Evolutionary conservation across 2,888 invertebrate species (phyloP).

Genomic region (Tinea pellionella): DNA sequence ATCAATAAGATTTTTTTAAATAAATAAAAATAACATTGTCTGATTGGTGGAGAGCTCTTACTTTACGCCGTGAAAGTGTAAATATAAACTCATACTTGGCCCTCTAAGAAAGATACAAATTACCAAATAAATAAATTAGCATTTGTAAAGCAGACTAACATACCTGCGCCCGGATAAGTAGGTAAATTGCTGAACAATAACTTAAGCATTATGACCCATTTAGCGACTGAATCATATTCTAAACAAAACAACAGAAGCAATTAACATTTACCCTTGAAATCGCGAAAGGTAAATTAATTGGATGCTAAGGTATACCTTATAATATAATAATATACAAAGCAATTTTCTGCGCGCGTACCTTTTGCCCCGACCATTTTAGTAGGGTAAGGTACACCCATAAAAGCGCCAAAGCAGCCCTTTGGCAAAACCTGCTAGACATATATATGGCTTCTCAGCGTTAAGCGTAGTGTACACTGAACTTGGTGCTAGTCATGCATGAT

Average conservation of each 20-base stretch:
- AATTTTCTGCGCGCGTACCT: background rate
- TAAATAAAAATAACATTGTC: no score
- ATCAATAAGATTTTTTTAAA: no score
- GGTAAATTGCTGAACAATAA: no score
- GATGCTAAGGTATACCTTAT: background rate
- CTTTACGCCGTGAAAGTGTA: no score
- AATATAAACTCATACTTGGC: no score
- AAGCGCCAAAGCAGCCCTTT: conserved; percentile 5
- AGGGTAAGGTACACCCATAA: conserved; percentile 5
- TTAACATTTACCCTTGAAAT: conserved; percentile 5
- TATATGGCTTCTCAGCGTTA: background rate
- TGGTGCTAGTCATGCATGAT: no score
- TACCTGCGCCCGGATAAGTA: no score
- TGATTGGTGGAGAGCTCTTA: no score
- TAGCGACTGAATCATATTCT: background rate
- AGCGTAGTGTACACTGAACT: background rate
- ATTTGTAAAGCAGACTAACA: no score
- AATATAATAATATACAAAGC: background rate
- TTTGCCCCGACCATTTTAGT: background rate
- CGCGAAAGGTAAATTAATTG: background rate
- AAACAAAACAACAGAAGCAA: background rate
- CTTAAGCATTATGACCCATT: background rate
- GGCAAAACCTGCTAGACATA: background rate
- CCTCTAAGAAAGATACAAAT: no score
- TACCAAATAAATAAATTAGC: no score